Conservation (phyloP, 2,888 invertebrate genomes). For the Mesoligia furuncula region DNA sequence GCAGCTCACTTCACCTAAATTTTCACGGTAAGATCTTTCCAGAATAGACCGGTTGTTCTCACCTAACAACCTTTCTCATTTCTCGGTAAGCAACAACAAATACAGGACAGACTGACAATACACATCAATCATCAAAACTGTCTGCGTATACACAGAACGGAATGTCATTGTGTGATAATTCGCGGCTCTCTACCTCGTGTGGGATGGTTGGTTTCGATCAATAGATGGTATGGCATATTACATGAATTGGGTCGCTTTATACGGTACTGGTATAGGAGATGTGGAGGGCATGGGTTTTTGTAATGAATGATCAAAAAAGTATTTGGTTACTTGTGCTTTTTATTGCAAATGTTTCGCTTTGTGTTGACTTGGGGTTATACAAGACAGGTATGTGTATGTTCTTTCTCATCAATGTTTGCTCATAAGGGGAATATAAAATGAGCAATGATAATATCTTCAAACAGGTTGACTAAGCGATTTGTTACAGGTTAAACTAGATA, state of each 20-base stretch:
- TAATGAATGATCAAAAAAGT: conserved; percentile 20
- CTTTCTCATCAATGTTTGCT: background rate
- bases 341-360: background rate
- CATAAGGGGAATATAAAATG: background rate
- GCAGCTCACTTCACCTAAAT: background rate
- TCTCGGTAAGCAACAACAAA: conserved; percentile 52
- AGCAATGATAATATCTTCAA: background rate
- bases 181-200: conserved; percentile 60
- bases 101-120: conserved; percentile 45
- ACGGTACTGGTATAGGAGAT: background rate
- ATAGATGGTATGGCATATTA: conserved; percentile 49
- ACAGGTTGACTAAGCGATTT: background rate
- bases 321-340: background rate
- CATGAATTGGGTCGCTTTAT: conserved; percentile 31
- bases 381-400: conserved; percentile 3
- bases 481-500: background rate
- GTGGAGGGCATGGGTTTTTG: conserved; percentile 1
- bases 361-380: background rate
- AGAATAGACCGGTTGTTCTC: conserved; percentile 5
- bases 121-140: conserved; percentile 60
- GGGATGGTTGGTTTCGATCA: conserved; percentile 67
- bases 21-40: background rate
- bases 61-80: conserved; percentile 44
- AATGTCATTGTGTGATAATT: conserved; percentile 80
- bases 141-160: conserved; percentile 58